Conservation (phyloP, 2,113 vertebrate species). For the Turnix velox region DNA sequence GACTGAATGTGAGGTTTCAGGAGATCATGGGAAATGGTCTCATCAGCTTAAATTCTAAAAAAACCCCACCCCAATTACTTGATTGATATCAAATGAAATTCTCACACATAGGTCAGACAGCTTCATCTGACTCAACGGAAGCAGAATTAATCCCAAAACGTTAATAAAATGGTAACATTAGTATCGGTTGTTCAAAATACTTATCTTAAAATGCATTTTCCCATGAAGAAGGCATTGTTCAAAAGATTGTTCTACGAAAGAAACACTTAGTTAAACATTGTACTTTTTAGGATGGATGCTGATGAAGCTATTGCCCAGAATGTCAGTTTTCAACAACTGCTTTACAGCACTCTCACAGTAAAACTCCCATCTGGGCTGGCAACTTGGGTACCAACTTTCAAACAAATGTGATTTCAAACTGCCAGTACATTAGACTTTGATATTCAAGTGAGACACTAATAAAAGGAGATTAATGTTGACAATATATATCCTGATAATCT, state of each 20-base stretch:
- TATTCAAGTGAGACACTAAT: constrained; percentile 4
- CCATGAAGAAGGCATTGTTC: not conserved
- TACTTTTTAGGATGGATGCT: not conserved
- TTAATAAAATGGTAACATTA: not conserved
- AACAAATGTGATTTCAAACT: constrained; percentile 25
- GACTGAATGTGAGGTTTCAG: not conserved
- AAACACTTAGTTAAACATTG: not conserved
- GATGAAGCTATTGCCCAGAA: not conserved
- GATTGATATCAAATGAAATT: constrained; percentile 25
- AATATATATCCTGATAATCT: not conserved
- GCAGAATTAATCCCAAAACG: not conserved
- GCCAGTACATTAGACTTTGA: not conserved
- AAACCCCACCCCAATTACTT: not conserved
- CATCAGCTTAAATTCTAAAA: not conserved
- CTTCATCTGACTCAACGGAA: not conserved
- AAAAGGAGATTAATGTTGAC: not conserved
- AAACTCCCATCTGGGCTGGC: constrained; percentile 39
- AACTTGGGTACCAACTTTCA: constrained; percentile 36
- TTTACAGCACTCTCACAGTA: constrained; percentile 5
- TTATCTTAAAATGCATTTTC: not conserved
- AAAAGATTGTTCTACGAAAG: not conserved
- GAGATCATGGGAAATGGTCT: not conserved
- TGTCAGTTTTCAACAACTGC: constrained; percentile 11
- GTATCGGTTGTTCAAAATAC: not conserved
- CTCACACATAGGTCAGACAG: not conserved